phyloP scores from a whole-genome alignment of 2,888 invertebrate genomes.

The Eupithecia subfuscata region DNA sequence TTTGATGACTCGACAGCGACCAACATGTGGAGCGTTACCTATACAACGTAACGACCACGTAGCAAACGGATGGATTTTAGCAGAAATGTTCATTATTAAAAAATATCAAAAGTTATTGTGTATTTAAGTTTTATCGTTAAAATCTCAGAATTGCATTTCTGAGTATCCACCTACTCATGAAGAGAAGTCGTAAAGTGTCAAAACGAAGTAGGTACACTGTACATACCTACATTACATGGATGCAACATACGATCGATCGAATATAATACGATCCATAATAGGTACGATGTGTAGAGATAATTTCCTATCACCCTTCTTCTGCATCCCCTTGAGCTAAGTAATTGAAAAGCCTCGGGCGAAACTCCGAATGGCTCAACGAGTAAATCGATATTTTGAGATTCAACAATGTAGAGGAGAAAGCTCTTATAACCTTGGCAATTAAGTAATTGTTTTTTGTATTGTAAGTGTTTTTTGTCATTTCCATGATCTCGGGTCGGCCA shows the following conservation, averaged over 20 bases:
- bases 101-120: not conserved
- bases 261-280: not conserved
- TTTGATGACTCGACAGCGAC: not conserved
- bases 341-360: slow-evolving; percentile 1
- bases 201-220: not conserved
- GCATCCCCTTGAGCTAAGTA: not conserved
- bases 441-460: not conserved
- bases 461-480: not conserved
- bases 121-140: not conserved
- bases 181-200: not conserved
- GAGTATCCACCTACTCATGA: not conserved
- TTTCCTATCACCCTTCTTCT: slow-evolving; percentile 4
- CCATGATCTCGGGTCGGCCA: not conserved
- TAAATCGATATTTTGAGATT: not conserved
- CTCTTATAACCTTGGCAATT: not conserved
- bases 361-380: not conserved
- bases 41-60: not conserved
- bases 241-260: not conserved
- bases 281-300: not conserved
- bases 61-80: not conserved
- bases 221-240: not conserved
- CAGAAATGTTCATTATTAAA: slow-evolving; percentile 1
- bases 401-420: not conserved
- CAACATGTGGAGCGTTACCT: not conserved
- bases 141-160: not conserved